phyloP scores from a whole-genome alignment of 2,888 invertebrate genomes.

The Anoncus sp. region DNA sequence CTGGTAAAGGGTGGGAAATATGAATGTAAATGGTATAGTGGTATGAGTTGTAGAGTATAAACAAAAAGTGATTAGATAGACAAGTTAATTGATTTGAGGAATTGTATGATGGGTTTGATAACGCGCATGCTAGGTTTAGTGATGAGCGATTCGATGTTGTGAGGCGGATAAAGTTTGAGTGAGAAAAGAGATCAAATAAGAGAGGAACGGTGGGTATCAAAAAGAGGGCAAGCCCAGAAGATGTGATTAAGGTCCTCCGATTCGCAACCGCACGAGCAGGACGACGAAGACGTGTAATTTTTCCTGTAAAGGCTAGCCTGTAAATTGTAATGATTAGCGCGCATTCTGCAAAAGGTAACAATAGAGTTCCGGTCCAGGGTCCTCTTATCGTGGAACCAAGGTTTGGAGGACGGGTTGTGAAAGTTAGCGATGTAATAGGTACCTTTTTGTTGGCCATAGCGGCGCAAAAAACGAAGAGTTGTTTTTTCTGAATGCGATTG shows the following conservation, averaged over 20 bases:
- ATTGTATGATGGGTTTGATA: too few relatives aligned
- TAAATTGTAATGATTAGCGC: slow-evolving; percentile 14
- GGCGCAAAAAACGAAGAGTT: too few relatives aligned
- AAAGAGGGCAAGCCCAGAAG: background rate
- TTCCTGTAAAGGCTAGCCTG: background rate
- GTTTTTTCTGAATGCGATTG: too few relatives aligned
- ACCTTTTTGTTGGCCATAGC: background rate
- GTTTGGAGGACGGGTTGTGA: background rate
- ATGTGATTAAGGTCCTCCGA: slow-evolving; percentile 4
- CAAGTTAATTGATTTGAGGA: too few relatives aligned
- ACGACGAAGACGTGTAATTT: background rate
- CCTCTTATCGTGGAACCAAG: background rate
- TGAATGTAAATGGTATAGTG: too few relatives aligned
- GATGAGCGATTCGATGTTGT: too few relatives aligned
- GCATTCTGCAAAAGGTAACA: slow-evolving; percentile 15
- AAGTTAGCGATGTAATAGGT: background rate
- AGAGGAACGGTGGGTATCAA: too few relatives aligned
- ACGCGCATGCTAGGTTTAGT: too few relatives aligned
- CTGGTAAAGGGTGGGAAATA: too few relatives aligned
- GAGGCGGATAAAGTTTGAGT: background rate
- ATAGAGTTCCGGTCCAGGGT: background rate
- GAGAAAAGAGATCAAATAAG: background rate
- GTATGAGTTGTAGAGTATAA: too few relatives aligned
- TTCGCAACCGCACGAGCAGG: background rate
- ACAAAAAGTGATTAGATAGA: too few relatives aligned